Evolutionary conservation across 1,140 invertebrate species (phyloP), one percentile per base, ranked within the genome.

Genomic region (Platyura marginata): DNA sequence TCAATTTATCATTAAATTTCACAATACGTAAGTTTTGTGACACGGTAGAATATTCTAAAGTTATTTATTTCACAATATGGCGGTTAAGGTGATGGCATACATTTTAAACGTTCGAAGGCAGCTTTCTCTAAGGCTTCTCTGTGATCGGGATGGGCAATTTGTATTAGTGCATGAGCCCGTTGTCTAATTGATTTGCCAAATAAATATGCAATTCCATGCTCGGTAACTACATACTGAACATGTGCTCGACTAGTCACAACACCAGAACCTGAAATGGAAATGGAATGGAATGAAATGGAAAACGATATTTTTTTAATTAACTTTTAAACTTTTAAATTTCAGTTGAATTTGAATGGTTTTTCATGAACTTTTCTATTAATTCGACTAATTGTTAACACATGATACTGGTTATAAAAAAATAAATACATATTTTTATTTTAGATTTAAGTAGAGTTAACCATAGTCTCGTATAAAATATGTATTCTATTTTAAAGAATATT

Each of bases 241-340:
- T 95, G 86, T 2, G 87, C 90, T 53, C 91, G 70, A 0, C 82
- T 83, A 2, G 92, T 94, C 3, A 95, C 90, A 13, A 97, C 89
- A 36, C 91, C 90, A 48, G 85, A 87, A 51, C 90, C 91, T 90
- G 52, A 4, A 51, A 54, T 39, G 23, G 42, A 29, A n/a, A n/a
- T n/a, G n/a, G n/a, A n/a, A n/a, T n/a, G n/a, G n/a, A n/a, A n/a
- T n/a, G n/a, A n/a, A n/a, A n/a, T n/a, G n/a, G n/a, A n/a, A n/a
- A n/a, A 41, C 42, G 46, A 38, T 44, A 15, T 16, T 16, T 15
- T 21, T 41, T 21, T 13, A 25, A 29, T 34, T 41, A 41, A 29
- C 8, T 32, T 32, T 11, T 3, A 9, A 38, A 13, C 2, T n/a
- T n/a, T n/a, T n/a, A n/a, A n/a, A n/a, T n/a, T n/a, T n/a, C n/a